Percentiles rank a stretch among this genome's conserved stretches.
phyloP scores from a whole-genome alignment of 2,113 vertebrate genomes.

The Falcunculus frontatus region DNA sequence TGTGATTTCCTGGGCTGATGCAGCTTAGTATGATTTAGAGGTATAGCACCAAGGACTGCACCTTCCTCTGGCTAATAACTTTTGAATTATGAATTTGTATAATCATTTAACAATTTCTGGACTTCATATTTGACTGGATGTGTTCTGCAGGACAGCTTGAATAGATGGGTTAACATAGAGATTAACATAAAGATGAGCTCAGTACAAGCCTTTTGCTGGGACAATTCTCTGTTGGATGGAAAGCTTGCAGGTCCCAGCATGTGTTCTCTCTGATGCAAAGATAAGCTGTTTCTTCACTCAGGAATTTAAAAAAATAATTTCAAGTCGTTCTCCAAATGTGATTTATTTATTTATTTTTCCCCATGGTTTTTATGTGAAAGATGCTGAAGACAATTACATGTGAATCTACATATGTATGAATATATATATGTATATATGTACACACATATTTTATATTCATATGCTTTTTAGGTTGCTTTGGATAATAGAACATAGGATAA shows the following conservation, averaged over 20 bases:
- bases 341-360: background rate
- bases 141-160: background rate
- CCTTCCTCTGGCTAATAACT: background rate
- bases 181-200: constrained; percentile 27
- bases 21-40: background rate
- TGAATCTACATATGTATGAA: background rate
- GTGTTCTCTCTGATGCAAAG: background rate
- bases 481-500: background rate
- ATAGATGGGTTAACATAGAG: background rate
- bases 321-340: background rate
- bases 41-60: background rate
- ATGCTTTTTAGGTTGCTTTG: background rate
- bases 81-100: background rate
- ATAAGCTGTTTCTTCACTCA: background rate
- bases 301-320: background rate
- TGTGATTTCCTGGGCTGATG: background rate
- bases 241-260: background rate
- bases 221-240: constrained; percentile 11
- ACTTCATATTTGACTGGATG: background rate
- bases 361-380: background rate
- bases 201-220: background rate
- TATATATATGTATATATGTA: background rate
- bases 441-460: background rate
- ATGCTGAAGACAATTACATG: background rate
- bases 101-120: background rate